Conservation (phyloP, 2,797 vertebrate genomes). For the Anabacerthia variegaticeps region DNA sequence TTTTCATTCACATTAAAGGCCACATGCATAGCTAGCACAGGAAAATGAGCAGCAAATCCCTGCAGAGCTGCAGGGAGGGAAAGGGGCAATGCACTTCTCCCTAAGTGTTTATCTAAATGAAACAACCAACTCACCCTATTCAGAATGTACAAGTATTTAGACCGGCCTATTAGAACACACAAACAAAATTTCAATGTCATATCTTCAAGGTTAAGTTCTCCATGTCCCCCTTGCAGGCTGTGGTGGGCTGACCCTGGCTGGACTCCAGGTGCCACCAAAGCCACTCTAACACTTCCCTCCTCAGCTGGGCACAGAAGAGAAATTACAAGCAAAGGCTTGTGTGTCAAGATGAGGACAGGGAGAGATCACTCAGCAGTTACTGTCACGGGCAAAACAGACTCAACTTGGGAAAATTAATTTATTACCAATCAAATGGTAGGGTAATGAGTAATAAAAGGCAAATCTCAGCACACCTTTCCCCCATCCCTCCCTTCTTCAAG, state of each 20-base stretch:
- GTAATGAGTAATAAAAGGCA: background rate
- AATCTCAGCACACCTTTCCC: background rate
- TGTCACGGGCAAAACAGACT: background rate
- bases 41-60: background rate
- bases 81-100: background rate
- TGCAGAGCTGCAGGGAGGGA: background rate
- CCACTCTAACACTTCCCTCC: background rate
- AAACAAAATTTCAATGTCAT: background rate
- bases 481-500: background rate
- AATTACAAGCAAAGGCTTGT: background rate
- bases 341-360: background rate
- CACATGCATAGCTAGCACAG: background rate
- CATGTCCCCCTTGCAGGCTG: background rate
- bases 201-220: background rate
- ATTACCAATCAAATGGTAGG: background rate
- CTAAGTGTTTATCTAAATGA: background rate
- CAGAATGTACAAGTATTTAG: background rate
- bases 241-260: background rate
- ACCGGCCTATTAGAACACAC: background rate
- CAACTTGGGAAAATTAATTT: fast-evolving
- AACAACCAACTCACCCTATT: background rate
- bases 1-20: background rate
- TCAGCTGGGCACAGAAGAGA: background rate
- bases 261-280: background rate
- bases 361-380: background rate